Evolutionary conservation across 1,140 invertebrate species (phyloP), one percentile per base, ranked within the genome.

Genomic region (Drosophila guanche): DNA sequence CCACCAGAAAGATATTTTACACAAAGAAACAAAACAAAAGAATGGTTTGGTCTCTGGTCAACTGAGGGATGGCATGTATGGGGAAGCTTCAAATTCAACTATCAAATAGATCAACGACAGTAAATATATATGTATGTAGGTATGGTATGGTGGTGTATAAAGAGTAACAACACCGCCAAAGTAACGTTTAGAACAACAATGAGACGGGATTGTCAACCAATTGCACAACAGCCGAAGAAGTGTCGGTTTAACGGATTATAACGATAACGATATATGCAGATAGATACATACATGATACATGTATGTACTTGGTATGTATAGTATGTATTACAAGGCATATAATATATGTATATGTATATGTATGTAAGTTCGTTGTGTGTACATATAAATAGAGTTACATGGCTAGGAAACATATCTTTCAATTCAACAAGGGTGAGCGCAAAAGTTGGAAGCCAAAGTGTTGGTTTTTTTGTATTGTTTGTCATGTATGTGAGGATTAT

Each of bases 181-280:
- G 42, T 58, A 80, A 84, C 80, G 78, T 86, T 69, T 69, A 73
- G 67, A 86, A 79, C 63, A 76, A 85, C 81, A 85, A 78, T 61
- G 78, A 85, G 73, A 67, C 63, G 55, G 37, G 55, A 42, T 67
- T 52, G 45, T 73, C 56, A 79, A 74, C 71, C 76, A 76, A 73
- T 83, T 79, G 80, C 61, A 80, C 56, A 85, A 77, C 61, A 76
- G 81, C 81, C 73, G 63, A 76, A 66, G 53, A 69, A 65, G 67
- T 81, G 59, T 70, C 59, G 45, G 40, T 46, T 33, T 29, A 70
- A 66, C 56, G 46, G 62, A 27, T 47, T 58, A 52, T 23, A 71
- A 60, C 41, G 57, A 33, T 76, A 80, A 63, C 58, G 50, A 54
- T 70, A 48, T 61, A 60, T 72, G n/a, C n/a, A 72, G 52, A 47